Base-by-base conservation (phyloP, 2,797 vertebrate species). In the Zonotrichia albicollis region DNA sequence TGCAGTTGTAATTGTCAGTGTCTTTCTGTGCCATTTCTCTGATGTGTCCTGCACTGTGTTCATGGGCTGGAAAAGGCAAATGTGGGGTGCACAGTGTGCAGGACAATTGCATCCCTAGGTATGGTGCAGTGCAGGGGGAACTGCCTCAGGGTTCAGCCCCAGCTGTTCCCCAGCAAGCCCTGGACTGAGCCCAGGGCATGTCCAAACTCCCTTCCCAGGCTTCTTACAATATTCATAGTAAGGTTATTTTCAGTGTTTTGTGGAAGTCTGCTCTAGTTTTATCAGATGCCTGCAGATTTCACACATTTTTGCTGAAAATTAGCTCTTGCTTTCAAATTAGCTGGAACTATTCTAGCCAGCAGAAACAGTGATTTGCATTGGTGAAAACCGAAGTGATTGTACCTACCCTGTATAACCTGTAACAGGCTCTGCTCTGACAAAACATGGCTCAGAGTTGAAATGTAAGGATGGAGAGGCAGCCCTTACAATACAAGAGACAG, bases 211-310 rank as follows among this genome's bases (percentile, higher is more conserved):
- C 34, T 87, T 85, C 54, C 30, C 75, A 66, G 51, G 13, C 50
- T 83, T 80, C 81, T 78, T 77, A 66, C 1, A 5, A 71, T 64
- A 84, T 87, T 79, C 64, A 29, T 71, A 7, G 38, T 74, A 83
- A 87, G 46, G 42, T 85, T 36, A 62, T 93, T 91, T 84, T 66
- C 78, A 89, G 57, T 30, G 14, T 29, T 77, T 70, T 70, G 40
- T 81, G 74, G 43, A 94, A 86, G 12, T 66, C 61, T 45, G 42
- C 74, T 46, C 36, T 94, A 29, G 74, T 92, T 95, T 87, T 46
- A 74, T 93, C 72, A 86, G 42, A 94, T 68, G 80, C n/a, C 36
- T 88, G 48, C 26, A 89, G 61, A 91, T 93, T 94, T 91, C 76
- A 86, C 85, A 84, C 40, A 65, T 77, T 93, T 93, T 89, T 93